Evolutionary conservation across 2,113 vertebrate genomes (phyloP).

Genomic region (Anolis carolinensis): DNA sequence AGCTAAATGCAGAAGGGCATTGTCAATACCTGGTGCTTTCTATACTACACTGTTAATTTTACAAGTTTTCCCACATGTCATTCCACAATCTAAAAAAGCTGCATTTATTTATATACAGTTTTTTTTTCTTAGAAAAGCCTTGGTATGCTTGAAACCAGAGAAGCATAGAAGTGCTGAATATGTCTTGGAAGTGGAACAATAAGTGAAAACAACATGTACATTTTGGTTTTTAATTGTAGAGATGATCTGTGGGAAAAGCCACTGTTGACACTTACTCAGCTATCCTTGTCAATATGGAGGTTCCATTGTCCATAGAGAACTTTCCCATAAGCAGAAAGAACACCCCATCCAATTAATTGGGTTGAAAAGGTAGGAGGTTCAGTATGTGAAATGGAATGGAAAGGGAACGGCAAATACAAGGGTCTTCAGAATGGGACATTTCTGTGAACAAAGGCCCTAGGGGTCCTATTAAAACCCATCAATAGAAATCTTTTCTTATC

Average conservation of each 20-base stretch:
- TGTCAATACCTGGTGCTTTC: neutral
- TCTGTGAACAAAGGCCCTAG: neutral
- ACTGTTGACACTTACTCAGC: neutral
- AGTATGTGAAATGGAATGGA: neutral
- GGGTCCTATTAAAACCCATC: neutral
- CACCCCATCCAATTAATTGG: neutral
- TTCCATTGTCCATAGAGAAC: neutral
- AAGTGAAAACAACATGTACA: neutral
- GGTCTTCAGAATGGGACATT: neutral
- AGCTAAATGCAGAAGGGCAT: conserved; percentile 2
- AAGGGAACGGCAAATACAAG: neutral
- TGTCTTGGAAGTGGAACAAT: conserved; percentile 9
- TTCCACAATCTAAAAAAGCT: conserved; percentile 1
- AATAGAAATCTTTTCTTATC: neutral
- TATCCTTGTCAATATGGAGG: neutral
- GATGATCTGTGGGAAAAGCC: neutral
- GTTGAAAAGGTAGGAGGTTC: neutral
- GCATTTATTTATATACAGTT: neutral
- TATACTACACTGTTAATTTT: neutral
- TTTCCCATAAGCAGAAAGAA: neutral
- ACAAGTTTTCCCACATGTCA: neutral
- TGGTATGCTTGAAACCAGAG: neutral
- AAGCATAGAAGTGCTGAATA: neutral
- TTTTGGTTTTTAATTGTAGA: neutral
- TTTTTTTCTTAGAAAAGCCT: neutral